These are phyloP conservation scores for Conus betulinus DNA, from an alignment of 1,140 invertebrate species.

Conservation along the genomic window DNA sequence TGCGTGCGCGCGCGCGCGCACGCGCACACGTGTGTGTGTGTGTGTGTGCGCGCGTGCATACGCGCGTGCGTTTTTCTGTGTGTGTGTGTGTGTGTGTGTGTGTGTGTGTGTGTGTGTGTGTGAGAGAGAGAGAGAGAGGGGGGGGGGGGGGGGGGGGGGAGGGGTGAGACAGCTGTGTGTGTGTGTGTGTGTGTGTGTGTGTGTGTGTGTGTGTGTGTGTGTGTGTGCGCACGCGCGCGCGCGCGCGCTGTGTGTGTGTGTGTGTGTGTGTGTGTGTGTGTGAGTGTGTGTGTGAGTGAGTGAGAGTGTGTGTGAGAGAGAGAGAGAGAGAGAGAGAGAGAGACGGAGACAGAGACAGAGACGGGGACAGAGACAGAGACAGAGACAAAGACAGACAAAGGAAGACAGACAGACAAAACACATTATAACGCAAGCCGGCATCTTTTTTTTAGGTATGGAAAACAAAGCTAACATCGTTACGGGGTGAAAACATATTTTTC, in stretches of 20 bases:
- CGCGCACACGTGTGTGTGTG: no score
- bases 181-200: no score
- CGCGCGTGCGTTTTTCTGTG: background rate
- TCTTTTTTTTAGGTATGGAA: conserved; percentile 5
- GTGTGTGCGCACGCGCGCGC: no score
- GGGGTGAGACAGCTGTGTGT: background rate
- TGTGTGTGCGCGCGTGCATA: no score
- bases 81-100: background rate
- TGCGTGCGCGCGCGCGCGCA: background rate
- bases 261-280: no score
- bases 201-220: no score
- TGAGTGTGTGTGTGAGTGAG: background rate
- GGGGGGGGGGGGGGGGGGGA: background rate
- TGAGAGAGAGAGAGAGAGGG: conserved; percentile 20
- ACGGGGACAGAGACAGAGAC: background rate
- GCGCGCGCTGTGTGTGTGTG: no score
- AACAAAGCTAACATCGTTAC: background rate
- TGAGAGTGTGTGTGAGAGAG: conserved; percentile 15
- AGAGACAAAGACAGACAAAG: background rate
- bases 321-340: conserved; percentile 21
- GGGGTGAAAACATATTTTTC: no score
- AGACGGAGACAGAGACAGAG: conserved; percentile 8
- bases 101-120: background rate
- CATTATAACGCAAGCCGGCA: background rate
- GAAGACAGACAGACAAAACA: background rate